Conservation (phyloP, 2,888 invertebrate genomes). For the Pycnomerus fuliginosus region DNA sequence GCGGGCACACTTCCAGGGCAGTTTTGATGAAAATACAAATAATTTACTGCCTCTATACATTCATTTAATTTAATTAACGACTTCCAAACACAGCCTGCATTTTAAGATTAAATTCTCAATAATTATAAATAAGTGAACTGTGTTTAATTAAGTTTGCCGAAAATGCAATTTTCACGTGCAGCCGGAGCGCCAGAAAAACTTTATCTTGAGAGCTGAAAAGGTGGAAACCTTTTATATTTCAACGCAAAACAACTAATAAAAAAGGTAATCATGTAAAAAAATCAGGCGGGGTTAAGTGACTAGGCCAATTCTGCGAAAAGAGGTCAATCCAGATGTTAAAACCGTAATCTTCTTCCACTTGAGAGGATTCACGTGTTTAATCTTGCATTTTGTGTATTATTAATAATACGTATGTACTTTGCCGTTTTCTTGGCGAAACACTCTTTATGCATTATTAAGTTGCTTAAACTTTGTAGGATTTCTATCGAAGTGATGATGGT, state of each 20-base stretch:
- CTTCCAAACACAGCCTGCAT: background rate
- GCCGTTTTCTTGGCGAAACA: no score
- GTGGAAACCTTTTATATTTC: slow-evolving; percentile 13
- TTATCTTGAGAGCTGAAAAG: slow-evolving; percentile 11
- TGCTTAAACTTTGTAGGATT: no score
- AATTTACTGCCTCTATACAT: slow-evolving; percentile 24
- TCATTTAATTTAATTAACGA: slow-evolving; percentile 23
- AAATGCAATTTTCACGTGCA: slow-evolving; percentile 12
- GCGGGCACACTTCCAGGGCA: slow-evolving; percentile 17
- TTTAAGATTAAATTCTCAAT: background rate
- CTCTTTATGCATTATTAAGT: no score
- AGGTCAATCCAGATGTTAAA: slow-evolving; percentile 12
- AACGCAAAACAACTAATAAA: slow-evolving; percentile 15
- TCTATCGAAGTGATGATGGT: no score
- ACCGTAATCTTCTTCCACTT: no score
- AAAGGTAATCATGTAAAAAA: slow-evolving; percentile 11
- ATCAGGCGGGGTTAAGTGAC: slow-evolving; percentile 10
- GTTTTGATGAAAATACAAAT: slow-evolving; percentile 25
- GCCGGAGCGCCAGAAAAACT: slow-evolving; percentile 2
- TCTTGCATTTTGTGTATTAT: no score
- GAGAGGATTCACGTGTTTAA: no score
- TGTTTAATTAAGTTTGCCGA: slow-evolving; percentile 9
- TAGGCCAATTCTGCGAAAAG: slow-evolving; percentile 7
- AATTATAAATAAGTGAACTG: slow-evolving; percentile 9
- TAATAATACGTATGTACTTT: no score